phyloP scores from a whole-genome alignment of 2,113 vertebrate genomes.

The Archocentrus centrarchus region DNA sequence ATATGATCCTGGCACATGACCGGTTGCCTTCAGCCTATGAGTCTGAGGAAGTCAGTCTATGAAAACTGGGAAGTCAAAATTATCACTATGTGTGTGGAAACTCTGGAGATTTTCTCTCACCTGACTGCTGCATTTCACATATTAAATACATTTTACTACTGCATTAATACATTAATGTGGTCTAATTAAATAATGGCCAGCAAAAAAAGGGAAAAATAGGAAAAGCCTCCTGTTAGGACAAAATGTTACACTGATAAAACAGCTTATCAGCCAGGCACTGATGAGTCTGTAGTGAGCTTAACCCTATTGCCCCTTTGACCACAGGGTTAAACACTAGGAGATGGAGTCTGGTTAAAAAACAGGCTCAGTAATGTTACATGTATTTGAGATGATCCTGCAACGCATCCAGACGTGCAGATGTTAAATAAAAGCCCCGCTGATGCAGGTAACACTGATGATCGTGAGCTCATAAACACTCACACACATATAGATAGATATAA shows the following conservation, averaged over 20 bases:
- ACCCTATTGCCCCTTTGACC: background rate
- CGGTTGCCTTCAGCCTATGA: conserved; percentile 19
- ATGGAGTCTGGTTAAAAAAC: background rate
- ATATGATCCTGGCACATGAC: conserved; percentile 80
- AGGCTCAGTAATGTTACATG: conserved; percentile 47
- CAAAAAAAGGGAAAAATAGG: background rate
- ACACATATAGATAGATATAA: too few relatives aligned
- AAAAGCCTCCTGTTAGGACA: background rate
- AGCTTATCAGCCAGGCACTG: background rate
- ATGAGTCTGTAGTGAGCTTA: background rate
- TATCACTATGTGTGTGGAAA: conserved; percentile 37
- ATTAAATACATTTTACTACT: background rate
- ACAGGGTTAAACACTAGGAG: background rate
- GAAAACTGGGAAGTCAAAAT: conserved; percentile 64
- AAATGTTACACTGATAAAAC: background rate
- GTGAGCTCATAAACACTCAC: background rate
- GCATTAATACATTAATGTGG: background rate
- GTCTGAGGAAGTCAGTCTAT: conserved; percentile 69
- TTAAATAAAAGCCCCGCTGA: conserved; percentile 24
- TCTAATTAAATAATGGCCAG: background rate
- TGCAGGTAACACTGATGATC: background rate
- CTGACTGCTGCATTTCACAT: background rate
- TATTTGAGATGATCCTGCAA: conserved; percentile 27
- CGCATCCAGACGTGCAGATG: conserved; percentile 23
- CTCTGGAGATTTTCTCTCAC: background rate